Conservation (phyloP, 2,888 invertebrate genomes). For the Pachycephus smyrnensis region DNA sequence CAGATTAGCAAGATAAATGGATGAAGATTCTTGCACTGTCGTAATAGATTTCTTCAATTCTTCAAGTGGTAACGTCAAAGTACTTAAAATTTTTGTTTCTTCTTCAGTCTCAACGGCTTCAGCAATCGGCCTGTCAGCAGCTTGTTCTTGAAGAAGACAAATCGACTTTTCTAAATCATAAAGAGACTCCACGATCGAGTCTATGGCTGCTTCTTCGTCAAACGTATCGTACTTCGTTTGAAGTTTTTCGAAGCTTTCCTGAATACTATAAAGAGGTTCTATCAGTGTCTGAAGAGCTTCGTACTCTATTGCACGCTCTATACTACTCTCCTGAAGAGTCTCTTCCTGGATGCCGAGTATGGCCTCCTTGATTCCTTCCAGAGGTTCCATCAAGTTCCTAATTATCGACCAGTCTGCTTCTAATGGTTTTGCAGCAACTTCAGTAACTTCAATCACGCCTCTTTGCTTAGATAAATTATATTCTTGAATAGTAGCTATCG, state of each 20-base stretch:
- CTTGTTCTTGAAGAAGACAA: constrained; percentile 40
- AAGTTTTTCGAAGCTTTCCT: constrained; percentile 32
- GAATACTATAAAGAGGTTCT: constrained; percentile 14
- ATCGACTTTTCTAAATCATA: constrained; percentile 46
- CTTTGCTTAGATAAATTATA: constrained; percentile 32
- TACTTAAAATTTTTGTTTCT: constrained; percentile 21
- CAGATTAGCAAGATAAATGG: constrained; percentile 34
- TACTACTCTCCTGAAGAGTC: constrained; percentile 8
- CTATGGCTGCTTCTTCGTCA: constrained; percentile 35
- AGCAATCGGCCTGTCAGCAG: constrained; percentile 30
- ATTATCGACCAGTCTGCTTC: constrained; percentile 36
- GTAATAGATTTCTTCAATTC: constrained; percentile 37
- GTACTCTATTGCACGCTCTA: constrained; percentile 18
- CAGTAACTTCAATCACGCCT: neutral
- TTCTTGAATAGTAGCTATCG: constrained; percentile 46
- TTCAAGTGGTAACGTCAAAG: constrained; percentile 30
- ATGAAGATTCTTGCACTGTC: constrained; percentile 37
- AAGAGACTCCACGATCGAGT: constrained; percentile 44
- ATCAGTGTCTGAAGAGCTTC: constrained; percentile 3
- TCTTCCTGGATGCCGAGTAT: constrained; percentile 30
- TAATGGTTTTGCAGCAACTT: constrained; percentile 7
- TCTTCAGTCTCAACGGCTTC: constrained; percentile 25
- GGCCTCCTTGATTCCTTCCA: constrained; percentile 31
- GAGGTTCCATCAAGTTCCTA: constrained; percentile 32
- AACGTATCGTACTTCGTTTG: constrained; percentile 19